Evolutionary conservation across 2,888 invertebrate species (phyloP).

Genomic region (Troides aeacus): DNA sequence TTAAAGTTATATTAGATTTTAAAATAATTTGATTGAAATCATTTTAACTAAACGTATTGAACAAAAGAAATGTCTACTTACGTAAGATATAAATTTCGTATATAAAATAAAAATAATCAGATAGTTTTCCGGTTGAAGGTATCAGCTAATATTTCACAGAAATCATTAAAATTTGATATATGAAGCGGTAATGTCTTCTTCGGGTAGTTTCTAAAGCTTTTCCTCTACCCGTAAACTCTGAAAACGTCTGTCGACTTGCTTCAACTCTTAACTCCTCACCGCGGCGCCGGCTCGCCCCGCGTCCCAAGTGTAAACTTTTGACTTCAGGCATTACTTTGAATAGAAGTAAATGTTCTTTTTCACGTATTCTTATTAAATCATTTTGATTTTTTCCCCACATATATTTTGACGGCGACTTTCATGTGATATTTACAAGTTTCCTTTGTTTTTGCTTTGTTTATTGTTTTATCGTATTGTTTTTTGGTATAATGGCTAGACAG

Average conservation of each 20-base stretch:
- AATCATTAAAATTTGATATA: neutral
- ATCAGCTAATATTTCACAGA: neutral
- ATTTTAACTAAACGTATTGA: too few species aligned
- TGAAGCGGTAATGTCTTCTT: neutral
- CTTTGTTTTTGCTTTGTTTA: too few species aligned
- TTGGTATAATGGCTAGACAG: too few species aligned
- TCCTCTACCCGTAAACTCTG: conserved; percentile 42
- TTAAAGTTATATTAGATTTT: too few species aligned
- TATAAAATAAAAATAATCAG: too few species aligned
- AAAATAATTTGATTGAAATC: too few species aligned
- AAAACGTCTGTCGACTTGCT: conserved; percentile 54
- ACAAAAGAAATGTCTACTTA: too few species aligned
- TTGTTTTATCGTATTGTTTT: too few species aligned
- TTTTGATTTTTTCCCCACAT: neutral
- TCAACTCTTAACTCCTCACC: conserved; percentile 52
- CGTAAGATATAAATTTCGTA: too few species aligned
- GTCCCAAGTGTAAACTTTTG: conserved; percentile 31
- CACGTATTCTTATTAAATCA: neutral
- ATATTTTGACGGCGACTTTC: neutral
- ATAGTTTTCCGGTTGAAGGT: neutral
- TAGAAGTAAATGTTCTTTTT: neutral
- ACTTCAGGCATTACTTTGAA: conserved; percentile 4
- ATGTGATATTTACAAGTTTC: too few species aligned
- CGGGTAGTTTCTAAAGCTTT: conserved; percentile 32
- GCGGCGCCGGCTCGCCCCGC: conserved; percentile 41